phyloP scores from a whole-genome alignment of 64 coral and sea anemone genomes.

The Orbicella faveolata region DNA sequence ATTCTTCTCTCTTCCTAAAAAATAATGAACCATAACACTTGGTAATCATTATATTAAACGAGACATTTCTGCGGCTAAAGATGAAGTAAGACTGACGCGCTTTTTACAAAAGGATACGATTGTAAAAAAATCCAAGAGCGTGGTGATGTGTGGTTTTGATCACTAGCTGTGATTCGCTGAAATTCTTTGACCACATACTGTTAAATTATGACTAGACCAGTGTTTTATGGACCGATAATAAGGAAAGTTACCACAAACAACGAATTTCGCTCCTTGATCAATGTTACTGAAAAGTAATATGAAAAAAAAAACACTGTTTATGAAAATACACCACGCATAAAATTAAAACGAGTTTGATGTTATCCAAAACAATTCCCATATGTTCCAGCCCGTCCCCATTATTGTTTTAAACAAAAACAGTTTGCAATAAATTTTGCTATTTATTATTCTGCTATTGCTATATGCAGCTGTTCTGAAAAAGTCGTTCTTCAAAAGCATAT shows the following conservation, averaged over 20 bases:
- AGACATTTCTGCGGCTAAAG: not conserved
- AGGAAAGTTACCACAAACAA: not conserved
- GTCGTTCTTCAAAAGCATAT: no score
- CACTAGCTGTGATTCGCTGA: not conserved
- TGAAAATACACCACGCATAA: not conserved
- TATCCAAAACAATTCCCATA: not conserved
- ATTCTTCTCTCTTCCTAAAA: slow-evolving; percentile 92
- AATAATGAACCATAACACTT: slow-evolving; percentile 22
- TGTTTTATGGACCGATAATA: not conserved
- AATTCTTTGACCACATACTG: not conserved
- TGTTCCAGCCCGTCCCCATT: no score
- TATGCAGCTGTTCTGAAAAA: no score
- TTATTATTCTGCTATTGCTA: no score
- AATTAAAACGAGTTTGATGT: not conserved
- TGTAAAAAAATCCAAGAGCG: not conserved
- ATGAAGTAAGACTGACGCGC: not conserved
- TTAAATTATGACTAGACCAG: not conserved
- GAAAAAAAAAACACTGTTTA: not conserved
- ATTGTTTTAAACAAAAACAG: no score
- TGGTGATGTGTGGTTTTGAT: not conserved
- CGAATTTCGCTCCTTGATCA: not conserved
- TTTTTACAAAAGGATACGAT: not conserved
- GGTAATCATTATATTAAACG: not conserved
- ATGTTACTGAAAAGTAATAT: not conserved
- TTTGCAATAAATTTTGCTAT: no score